phyloP scores from a whole-genome alignment of 2,888 invertebrate genomes.

The Autographa gamma region DNA sequence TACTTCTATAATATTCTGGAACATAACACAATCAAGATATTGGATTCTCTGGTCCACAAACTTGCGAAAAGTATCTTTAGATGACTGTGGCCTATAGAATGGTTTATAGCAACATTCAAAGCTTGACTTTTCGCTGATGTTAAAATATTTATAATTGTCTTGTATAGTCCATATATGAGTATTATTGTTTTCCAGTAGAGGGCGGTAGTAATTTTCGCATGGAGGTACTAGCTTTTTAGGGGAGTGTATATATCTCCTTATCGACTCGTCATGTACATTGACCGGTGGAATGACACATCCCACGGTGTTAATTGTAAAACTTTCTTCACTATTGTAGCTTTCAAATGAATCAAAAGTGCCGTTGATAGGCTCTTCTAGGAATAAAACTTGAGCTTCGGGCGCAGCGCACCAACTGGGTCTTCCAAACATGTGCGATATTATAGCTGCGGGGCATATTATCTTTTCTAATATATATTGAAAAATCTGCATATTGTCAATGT shows the following conservation, averaged over 20 bases:
- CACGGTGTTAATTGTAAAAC: slow-evolving; percentile 85
- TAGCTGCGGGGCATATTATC: slow-evolving; percentile 8
- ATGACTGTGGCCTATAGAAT: slow-evolving; percentile 77
- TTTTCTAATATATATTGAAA: neutral
- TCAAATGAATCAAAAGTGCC: slow-evolving; percentile 19
- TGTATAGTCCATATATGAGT: slow-evolving; percentile 86
- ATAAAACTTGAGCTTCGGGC: slow-evolving; percentile 9
- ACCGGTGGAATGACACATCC: slow-evolving; percentile 90
- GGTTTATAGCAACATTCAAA: slow-evolving; percentile 89
- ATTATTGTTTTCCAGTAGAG: slow-evolving; percentile 78
- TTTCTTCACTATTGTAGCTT: slow-evolving; percentile 35
- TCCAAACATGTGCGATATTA: slow-evolving; percentile 17
- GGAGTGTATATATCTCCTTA: slow-evolving; percentile 7
- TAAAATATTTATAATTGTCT: slow-evolving; percentile 62
- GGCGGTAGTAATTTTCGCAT: slow-evolving; percentile 51
- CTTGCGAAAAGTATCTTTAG: neutral
- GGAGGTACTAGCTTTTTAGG: neutral
- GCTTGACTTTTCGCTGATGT: slow-evolving; percentile 65
- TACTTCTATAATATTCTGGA: slow-evolving; percentile 75
- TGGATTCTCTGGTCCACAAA: slow-evolving; percentile 51
- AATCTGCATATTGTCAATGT: slow-evolving; percentile 14
- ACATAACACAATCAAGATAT: slow-evolving; percentile 80
- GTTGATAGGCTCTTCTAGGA: slow-evolving; percentile 8
- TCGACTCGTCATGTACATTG: slow-evolving; percentile 81
- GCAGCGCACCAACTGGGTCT: slow-evolving; percentile 1